Conservation (phyloP, 2,113 vertebrate species). For the Chauna torquata region DNA sequence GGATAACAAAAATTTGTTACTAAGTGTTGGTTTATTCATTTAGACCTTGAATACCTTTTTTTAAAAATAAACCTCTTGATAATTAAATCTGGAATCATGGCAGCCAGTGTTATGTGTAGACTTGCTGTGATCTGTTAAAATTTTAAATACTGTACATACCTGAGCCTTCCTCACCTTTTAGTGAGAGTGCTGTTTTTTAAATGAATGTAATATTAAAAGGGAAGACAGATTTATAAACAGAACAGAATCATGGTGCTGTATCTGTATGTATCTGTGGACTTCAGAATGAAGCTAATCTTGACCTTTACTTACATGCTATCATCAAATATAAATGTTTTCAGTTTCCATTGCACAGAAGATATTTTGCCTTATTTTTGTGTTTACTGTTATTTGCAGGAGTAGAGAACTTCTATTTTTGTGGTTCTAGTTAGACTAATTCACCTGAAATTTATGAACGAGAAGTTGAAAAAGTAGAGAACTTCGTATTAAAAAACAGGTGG, state of each 20-base stretch:
- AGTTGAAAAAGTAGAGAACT: not conserved
- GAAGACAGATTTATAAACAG: not conserved
- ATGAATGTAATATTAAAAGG: slow-evolving; percentile 3
- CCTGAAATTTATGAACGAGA: not conserved
- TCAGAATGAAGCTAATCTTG: not conserved
- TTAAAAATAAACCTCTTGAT: not conserved
- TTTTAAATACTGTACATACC: not conserved
- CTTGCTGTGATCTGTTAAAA: not conserved
- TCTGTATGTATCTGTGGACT: not conserved
- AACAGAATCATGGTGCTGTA: slow-evolving; percentile 23
- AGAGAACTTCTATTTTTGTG: not conserved
- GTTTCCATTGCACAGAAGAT: not conserved
- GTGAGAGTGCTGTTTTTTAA: not conserved
- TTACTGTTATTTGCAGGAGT: not conserved
- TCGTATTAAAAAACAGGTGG: not conserved
- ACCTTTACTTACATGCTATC: not conserved
- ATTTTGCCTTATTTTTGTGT: slow-evolving; percentile 20
- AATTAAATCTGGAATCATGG: not conserved
- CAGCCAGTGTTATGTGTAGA: not conserved
- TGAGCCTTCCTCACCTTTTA: not conserved
- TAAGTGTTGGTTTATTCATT: not conserved
- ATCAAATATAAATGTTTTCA: not conserved
- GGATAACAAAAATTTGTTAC: not conserved
- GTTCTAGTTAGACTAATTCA: not conserved
- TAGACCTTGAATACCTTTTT: not conserved